Evolutionary conservation across 2,888 invertebrate species (phyloP), one percentile per base, ranked within the genome.

Genomic region (Pterostichus madidus): DNA sequence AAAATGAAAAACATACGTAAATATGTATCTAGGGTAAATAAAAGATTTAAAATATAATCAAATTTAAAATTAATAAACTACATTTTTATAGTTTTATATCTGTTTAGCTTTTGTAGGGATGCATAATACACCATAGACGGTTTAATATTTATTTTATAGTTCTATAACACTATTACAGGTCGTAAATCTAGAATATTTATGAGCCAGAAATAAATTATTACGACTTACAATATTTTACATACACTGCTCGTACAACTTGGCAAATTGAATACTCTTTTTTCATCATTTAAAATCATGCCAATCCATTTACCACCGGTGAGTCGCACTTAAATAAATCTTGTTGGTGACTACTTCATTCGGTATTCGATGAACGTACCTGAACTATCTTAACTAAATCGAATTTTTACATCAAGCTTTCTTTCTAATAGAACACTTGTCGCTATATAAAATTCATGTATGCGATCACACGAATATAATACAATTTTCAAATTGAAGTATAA

Each of bases 221-320:
- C 7, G 44, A 71, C 39, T 11, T 35, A 15, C 13, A n/a, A 44
- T 71, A 44, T 71, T 71, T 71, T 15, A 44, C 68, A 44, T 44
- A 13, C 13, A 64, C 35, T 32, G 0, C 35, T 35, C 13, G 35
- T 13, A 32, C n/a, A 32, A 13, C n/a, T 35, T 8, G 17, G 68
- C 10, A 71, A 71, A 71, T 71, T 0, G 44, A 17, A 0, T 5
- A 71, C 35, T 71, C 39, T 17, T 39, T 44, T 44, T 71, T 3
- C 68, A 71, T 44, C 44, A 71, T 44, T 71, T 44, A 71, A 44
- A 71, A 71, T 71, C 68, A 71, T 17, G 68, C 68, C 68, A 71
- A 71, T 71, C 68, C 68, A 71, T 71, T 71, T 44, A 44, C 68
- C 39, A 13, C 2, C 8, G 68, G 24, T 13, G 8, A 71, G 15